phyloP scores from a whole-genome alignment of 2,888 invertebrate species.

The Trilocha varians region DNA sequence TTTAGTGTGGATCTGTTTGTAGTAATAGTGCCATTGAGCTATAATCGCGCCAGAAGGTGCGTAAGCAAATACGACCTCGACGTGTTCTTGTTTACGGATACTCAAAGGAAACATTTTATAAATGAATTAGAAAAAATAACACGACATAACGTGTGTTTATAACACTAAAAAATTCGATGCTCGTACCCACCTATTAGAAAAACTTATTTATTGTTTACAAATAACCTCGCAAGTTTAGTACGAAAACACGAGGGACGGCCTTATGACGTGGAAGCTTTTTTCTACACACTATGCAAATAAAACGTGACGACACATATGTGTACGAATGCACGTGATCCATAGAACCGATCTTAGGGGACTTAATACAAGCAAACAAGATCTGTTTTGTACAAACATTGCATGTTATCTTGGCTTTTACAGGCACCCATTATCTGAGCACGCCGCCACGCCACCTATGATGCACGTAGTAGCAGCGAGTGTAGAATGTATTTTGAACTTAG shows the following conservation, averaged over 20 bases:
- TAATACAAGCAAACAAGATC: constrained; percentile 60
- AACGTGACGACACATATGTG: constrained; percentile 59
- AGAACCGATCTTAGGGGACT: constrained; percentile 44
- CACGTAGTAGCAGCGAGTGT: constrained; percentile 43
- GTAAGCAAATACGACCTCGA: constrained; percentile 58
- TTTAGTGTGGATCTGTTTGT: constrained; percentile 22
- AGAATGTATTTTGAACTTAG: constrained; percentile 48
- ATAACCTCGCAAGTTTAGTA: neutral
- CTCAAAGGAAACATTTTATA: constrained; percentile 35
- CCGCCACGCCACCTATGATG: constrained; percentile 41
- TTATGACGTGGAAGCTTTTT: neutral
- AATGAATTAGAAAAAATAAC: constrained; percentile 31
- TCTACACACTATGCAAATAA: constrained; percentile 37
- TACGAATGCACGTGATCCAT: constrained; percentile 40
- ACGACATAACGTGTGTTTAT: neutral
- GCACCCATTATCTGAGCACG: constrained; percentile 40
- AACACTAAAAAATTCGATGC: too few species aligned
- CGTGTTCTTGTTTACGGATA: constrained; percentile 53
- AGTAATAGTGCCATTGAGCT: constrained; percentile 26
- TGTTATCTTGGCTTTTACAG: constrained; percentile 46
- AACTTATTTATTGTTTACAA: too few species aligned
- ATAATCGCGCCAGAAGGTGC: constrained; percentile 25
- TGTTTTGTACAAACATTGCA: constrained; percentile 57
- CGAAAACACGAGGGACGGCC: neutral
- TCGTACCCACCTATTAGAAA: neutral